phyloP scores from a whole-genome alignment of 2,797 vertebrate genomes.

The Pseudochirops corinnae region DNA sequence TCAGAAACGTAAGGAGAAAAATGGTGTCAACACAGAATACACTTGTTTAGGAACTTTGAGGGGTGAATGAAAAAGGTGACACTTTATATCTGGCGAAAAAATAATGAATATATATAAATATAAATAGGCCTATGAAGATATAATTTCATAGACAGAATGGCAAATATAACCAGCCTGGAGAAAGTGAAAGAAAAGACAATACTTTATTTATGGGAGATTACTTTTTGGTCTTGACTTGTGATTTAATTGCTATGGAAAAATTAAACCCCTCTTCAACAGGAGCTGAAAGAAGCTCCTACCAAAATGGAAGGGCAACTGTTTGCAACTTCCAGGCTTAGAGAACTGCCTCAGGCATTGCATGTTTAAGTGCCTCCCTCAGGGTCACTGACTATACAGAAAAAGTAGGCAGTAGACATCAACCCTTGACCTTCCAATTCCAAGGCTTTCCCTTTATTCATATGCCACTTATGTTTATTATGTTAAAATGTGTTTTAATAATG shows the following conservation, averaged over 20 bases:
- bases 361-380: not conserved
- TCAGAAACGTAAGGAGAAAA: conserved; percentile 33
- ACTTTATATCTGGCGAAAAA: conserved; percentile 26
- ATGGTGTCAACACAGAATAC: conserved; percentile 12
- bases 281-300: not conserved
- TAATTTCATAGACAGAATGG: conserved; percentile 28
- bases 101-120: conserved; percentile 18
- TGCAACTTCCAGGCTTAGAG: not conserved
- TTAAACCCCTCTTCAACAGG: not conserved
- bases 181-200: conserved; percentile 48
- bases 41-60: conserved; percentile 37
- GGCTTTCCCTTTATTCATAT: not conserved
- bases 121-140: conserved; percentile 13
- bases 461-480: not conserved
- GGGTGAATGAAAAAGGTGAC: conserved; percentile 35
- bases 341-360: not conserved
- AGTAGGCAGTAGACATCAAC: not conserved
- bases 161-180: conserved; percentile 39
- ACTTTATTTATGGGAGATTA: not conserved
- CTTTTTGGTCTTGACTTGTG: not conserved
- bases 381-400: not conserved
- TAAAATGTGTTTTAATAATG: not conserved
- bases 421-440: not conserved
- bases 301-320: not conserved
- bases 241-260: not conserved